Base-by-base conservation (phyloP, 2,888 invertebrate genomes). In the Priocnemis perturbator region DNA sequence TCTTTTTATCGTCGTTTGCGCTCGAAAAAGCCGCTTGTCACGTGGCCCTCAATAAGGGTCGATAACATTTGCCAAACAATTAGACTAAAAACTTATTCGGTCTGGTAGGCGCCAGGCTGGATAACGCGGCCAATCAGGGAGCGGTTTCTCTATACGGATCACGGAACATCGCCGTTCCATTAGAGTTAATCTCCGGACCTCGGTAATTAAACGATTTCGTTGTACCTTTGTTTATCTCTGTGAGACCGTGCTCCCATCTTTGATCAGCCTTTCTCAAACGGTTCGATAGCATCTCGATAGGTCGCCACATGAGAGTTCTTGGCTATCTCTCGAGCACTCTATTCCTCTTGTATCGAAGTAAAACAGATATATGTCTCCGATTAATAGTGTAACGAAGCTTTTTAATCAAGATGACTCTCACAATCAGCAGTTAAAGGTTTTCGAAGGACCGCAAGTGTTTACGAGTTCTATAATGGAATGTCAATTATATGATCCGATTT, bases 171-270 rank as follows among this genome's bases (percentile, higher is more conserved):
- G 74, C 79, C 84, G 81, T 84, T 86, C 87, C 87, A 87, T 87
- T 87, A 86, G 86, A 80, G 83, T 83, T 87, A 86, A 87, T 87
- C 85, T 85, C 75, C 69, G 79, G 72, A 71, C 74, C 71, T 67
- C 71, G 79, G 85, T 86, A 87, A 87, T 87, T 88, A 87, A 87
- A 87, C 85, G 84, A 82, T 87, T 85, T 77, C 83, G 81, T 83
- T 85, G 84, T 83, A 84, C 81, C 80, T 82, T 84, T 84, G 84
- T 85, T 86, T 84, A 84, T 85, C 83, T 83, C 73, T 53, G 59
- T 74, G 73, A 61, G 59, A 64, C 73, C 68, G 69, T 76, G 37
- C 37, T n/a, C 37, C 37, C 37, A 37, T 37, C 37, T 37, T 37
- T 37, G 37, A 37, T 37, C 60, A 59, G 63, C 64, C 67, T 66